Conservation (phyloP, 1,140 invertebrate genomes). For the Chelonus insularis region DNA sequence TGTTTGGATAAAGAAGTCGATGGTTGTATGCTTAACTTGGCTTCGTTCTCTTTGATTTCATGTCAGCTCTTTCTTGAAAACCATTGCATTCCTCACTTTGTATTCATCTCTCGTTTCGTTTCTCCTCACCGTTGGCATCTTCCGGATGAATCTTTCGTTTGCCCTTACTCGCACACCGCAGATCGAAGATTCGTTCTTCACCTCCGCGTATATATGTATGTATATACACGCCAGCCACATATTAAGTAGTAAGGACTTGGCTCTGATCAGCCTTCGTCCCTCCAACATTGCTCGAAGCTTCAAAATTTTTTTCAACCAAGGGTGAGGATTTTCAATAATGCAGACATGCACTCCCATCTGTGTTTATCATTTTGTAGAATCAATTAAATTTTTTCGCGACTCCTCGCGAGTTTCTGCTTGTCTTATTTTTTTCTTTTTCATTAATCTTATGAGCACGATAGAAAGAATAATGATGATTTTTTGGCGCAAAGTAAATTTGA, state of each 20-base stretch:
- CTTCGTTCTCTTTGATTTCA: background rate
- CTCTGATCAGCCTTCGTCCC: slow-evolving; percentile 6
- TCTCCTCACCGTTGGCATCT: slow-evolving; percentile 2
- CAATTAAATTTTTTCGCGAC: too few species aligned
- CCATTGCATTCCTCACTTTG: slow-evolving; percentile 2
- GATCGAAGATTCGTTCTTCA: slow-evolving; percentile 13
- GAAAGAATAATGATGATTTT: too few species aligned
- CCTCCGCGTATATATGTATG: background rate
- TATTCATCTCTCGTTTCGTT: slow-evolving; percentile 11
- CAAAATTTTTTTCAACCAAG: background rate
- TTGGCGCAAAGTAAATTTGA: too few species aligned
- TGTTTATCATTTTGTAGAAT: too few species aligned
- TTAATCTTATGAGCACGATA: too few species aligned
- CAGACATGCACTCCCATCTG: too few species aligned
- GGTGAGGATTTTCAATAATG: too few species aligned
- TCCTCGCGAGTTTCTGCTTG: too few species aligned
- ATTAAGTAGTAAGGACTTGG: slow-evolving; percentile 24
- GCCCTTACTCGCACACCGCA: background rate
- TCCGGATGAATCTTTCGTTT: slow-evolving; percentile 25
- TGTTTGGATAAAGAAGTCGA: background rate
- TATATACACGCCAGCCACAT: slow-evolving; percentile 12
- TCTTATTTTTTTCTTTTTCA: too few species aligned
- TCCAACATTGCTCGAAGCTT: background rate
- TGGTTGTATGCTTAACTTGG: background rate
- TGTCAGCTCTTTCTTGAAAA: background rate